Base-by-base conservation (phyloP, 2,113 vertebrate genomes). In the Lonchura striata region DNA sequence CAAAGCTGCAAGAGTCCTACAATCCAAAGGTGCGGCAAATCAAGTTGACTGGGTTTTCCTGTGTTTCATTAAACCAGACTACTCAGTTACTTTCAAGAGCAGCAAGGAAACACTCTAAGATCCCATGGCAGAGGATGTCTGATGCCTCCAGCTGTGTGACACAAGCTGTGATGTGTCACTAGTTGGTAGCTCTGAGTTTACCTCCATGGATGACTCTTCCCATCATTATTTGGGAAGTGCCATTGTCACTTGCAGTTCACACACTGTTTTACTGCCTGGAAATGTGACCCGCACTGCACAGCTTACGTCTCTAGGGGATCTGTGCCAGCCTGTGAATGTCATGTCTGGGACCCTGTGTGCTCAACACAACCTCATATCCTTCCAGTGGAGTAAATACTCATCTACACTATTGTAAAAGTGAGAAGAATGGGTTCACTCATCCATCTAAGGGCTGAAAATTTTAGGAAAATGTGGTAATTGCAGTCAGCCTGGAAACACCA, bases 261-360 rank as follows among this genome's bases (percentile, higher is more conserved):
- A 66, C 20, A 8, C 0, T 0, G 31, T 39, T 3, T 44, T 20
- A 56, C 0, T 6, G 42, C 12, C 8, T 10, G 54, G 46, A 72
- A 89, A 88, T 6, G 4, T 3, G 9, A 39, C 37, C 39, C 37
- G 18, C 57, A 50, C 14, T 9, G 44, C 33, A 50, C 0, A 8
- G 42, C 52, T 31, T 8, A 1, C 1, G 1, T 21, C 28, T 50
- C 60, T 65, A 35, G 42, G 22, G 25, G 49, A 49, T 3, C 47
- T 57, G 47, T 61, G 25, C 78, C 78, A 54, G 10, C 0, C 9
- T 41, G 22, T 37, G 60, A 78, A 23, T 78, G 56, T 25, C 33
- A 15, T 63, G 47, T 70, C 60, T 75, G 56, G 70, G 37, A 63
- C 75, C 39, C 82, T 54, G 23, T n/a, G 33, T 1, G 7, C 68